Base-by-base conservation (phyloP, 92 coral and sea anemone genomes). In the Nematostella vectensis region DNA sequence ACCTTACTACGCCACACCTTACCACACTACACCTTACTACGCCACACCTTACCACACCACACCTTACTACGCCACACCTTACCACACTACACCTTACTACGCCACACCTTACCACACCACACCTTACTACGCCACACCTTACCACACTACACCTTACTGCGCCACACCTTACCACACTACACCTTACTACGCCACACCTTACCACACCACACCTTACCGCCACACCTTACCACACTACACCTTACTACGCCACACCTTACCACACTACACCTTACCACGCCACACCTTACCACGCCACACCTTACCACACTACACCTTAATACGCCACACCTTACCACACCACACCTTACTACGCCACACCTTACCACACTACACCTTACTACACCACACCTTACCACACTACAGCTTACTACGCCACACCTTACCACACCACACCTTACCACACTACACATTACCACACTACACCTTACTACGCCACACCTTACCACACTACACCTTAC, bases 1-100 rank as follows among this genome's bases (percentile, higher is more conserved):
- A 15, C 40, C 40, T 6, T 15, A 33, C 15, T 15, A 33, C 40
- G 15, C 40, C 40, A 33, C 1, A 44, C 67, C 12, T 9, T 22
- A 60, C 57, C 45, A 1, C 33, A 42, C 67, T 2, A 0, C 26
- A 60, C 67, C 43, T 10, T 22, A 42, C 59, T 0, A 9, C 37
- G 22, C 67, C 45, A 2, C 42, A 54, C 67, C 28, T n/a, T 24
- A 25, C 67, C 29, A n/a, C 58, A 42, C 55, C 28, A 47, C 58
- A 26, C 58, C 26, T 0, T 37, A 42, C 67, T 42, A 9, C 58
- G 25, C 1, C 19, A 11, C 16, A 16, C 47, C 31, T 10, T 23
- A 54, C 39, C 31, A 3, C 42, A 54, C 60, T 54, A 10, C 42
- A 54, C 60, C 11, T 2, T 1, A 29, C 60, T 29, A 24, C 42